Conservation (phyloP, 2,888 invertebrate genomes). For the Plebejus melissa region DNA sequence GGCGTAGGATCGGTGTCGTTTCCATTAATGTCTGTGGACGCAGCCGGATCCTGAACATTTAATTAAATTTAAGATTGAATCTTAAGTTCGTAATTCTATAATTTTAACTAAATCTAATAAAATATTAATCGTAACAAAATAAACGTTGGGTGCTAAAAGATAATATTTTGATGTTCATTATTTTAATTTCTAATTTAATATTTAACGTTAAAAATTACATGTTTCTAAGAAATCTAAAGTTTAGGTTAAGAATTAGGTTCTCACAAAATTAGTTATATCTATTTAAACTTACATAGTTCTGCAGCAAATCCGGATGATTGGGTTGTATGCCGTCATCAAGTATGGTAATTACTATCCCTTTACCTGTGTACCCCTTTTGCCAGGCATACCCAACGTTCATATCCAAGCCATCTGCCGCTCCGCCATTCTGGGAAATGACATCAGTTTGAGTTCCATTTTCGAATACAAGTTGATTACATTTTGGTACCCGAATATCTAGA, state of each 20-base stretch:
- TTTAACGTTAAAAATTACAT: neutral
- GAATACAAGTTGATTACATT: constrained; percentile 6
- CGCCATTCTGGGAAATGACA: constrained; percentile 85
- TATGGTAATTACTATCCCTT: constrained; percentile 97
- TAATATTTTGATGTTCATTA: too few species aligned
- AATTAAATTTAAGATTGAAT: constrained; percentile 42
- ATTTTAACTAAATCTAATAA: neutral
- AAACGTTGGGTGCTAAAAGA: neutral
- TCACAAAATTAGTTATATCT: neutral
- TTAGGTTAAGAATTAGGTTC: too few species aligned
- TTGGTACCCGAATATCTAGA: neutral
- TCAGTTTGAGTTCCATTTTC: constrained; percentile 25
- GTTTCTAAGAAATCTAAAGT: neutral
- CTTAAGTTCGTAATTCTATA: constrained; percentile 14
- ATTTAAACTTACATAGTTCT: constrained; percentile 92
- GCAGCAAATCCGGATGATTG: constrained; percentile 94
- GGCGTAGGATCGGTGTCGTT: constrained; percentile 99
- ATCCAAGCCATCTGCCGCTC: constrained; percentile 95
- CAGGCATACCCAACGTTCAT: constrained; percentile 98
- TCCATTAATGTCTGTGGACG: constrained; percentile 98
- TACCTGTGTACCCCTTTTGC: constrained; percentile 97
- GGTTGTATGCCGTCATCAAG: constrained; percentile 98
- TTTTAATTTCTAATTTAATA: neutral
- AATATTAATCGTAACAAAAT: neutral
- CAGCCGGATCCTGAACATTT: constrained; percentile 89